Conservation (phyloP, 1,140 invertebrate species). For the Zaprionus lachaisei region DNA sequence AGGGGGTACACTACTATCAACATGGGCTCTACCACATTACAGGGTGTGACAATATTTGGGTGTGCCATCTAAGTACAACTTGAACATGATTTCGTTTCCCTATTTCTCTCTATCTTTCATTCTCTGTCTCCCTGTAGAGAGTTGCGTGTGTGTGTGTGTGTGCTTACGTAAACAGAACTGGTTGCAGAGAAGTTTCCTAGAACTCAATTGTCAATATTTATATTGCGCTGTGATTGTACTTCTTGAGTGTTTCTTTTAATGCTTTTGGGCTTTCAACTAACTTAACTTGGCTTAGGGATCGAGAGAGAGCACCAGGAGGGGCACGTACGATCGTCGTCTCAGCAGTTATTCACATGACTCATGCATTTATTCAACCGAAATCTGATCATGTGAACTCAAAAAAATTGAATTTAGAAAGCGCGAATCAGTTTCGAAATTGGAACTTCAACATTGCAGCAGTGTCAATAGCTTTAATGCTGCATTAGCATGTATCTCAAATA, state of each 20-base stretch:
- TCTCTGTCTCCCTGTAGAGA: neutral
- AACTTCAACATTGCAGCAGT: slow-evolving; percentile 8
- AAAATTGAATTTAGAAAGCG: slow-evolving; percentile 30
- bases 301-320: too few relatives aligned
- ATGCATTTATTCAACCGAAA: slow-evolving; percentile 55
- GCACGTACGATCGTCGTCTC: slow-evolving; percentile 19
- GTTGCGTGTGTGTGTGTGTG: neutral
- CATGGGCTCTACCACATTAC: slow-evolving; percentile 32
- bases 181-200: slow-evolving; percentile 56
- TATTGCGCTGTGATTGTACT: slow-evolving; percentile 39
- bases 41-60: slow-evolving; percentile 52
- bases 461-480: slow-evolving; percentile 26
- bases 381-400: slow-evolving; percentile 54
- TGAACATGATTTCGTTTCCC: slow-evolving; percentile 16
- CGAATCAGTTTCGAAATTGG: slow-evolving; percentile 49
- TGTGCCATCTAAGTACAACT: slow-evolving; percentile 49
- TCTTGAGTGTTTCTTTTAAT: slow-evolving; percentile 67
- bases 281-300: too few relatives aligned
- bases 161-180: slow-evolving; percentile 45
- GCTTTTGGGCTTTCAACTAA: slow-evolving; percentile 47
- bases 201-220: slow-evolving; percentile 73
- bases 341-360: slow-evolving; percentile 56
- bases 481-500: slow-evolving; percentile 52
- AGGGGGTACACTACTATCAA: neutral
- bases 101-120: neutral